Base-by-base conservation (phyloP, 2,113 vertebrate genomes). In the Chionomys nivalis region DNA sequence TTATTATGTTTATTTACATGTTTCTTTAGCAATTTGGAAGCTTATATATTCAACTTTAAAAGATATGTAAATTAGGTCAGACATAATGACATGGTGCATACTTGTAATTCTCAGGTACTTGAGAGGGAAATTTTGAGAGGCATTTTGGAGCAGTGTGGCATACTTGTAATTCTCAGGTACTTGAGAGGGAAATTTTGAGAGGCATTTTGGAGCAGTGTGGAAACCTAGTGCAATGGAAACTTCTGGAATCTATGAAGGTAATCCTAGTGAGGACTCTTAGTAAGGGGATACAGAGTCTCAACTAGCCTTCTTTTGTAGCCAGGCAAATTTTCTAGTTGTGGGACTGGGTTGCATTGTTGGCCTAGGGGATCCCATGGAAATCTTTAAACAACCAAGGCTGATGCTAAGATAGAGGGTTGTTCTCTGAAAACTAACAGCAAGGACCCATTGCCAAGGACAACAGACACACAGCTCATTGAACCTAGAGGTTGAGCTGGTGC, bases 1-100 rank as follows among this genome's bases (percentile, higher is more conserved):
- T 91, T 63, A 91, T 92, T 90, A 49, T 89, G 17, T 94, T 83
- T 36, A 91, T 91, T 79, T 92, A 81, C 44, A 90, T 52, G 86
- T 66, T 81, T 93, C 36, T 92, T 92, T 89, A 78, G 24, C 70
- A 95, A 87, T 92, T 86, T 9, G 73, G 7, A 70, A 91, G 3
- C 17, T 65, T 88, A 76, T 75, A 36, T 49, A 87, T 87, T 95
- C 16, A 13, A 44, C 16, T 58, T 58, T 23, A 94, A 96, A 95
- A 78, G 44, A 19, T 76, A 4, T 63, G 49, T 52, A 24, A 52
- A n/a, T 72, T 72, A 23, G 0, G 23, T n/a, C 7, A 87, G 13
- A n/a, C 33, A 87, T 2, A 2, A 55, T 55, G 21, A 28, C 39
- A 66, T 66, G 26, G 23, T 39, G 12, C 24, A 73, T 28, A 72